Evolutionary conservation across 1,140 invertebrate species (phyloP).

Genomic region (Globodera rostochiensis): DNA sequence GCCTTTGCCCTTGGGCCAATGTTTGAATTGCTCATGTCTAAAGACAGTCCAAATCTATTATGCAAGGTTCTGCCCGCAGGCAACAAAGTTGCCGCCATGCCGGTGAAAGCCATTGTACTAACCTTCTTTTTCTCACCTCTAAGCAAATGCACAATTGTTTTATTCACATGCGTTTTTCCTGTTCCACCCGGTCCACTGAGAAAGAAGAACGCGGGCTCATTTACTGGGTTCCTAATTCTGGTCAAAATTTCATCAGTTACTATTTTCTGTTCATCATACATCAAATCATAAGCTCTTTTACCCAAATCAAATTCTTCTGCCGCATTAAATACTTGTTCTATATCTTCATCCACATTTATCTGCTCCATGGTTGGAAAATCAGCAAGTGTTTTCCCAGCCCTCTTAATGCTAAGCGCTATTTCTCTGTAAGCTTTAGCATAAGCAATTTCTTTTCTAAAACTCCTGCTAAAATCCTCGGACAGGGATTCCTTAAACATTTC

Average conservation of each 20-base stretch:
- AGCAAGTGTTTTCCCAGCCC: neutral
- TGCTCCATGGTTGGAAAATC: constrained; percentile 16
- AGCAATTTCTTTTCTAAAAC: neutral
- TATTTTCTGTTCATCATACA: neutral
- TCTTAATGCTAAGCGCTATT: neutral
- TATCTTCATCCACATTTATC: neutral
- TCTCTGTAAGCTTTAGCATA: neutral
- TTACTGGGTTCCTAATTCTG: neutral
- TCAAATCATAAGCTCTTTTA: neutral
- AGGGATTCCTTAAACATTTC: neutral
- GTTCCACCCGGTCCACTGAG: neutral
- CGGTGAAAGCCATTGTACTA: neutral
- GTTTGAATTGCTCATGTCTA: no score
- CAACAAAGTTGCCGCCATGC: neutral
- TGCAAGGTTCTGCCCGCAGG: no score
- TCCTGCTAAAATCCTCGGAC: no score
- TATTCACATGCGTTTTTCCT: no score
- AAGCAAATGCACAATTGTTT: no score
- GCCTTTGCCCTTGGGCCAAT: no score
- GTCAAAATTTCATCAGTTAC: neutral
- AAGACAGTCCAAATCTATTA: neutral
- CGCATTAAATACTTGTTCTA: neutral
- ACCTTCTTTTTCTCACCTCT: neutral
- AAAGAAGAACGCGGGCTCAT: neutral
- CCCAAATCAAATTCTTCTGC: neutral